Evolutionary conservation across 2,888 invertebrate species (phyloP), one percentile per base, ranked within the genome.

Genomic region (Tetramorium bicarinatum): DNA sequence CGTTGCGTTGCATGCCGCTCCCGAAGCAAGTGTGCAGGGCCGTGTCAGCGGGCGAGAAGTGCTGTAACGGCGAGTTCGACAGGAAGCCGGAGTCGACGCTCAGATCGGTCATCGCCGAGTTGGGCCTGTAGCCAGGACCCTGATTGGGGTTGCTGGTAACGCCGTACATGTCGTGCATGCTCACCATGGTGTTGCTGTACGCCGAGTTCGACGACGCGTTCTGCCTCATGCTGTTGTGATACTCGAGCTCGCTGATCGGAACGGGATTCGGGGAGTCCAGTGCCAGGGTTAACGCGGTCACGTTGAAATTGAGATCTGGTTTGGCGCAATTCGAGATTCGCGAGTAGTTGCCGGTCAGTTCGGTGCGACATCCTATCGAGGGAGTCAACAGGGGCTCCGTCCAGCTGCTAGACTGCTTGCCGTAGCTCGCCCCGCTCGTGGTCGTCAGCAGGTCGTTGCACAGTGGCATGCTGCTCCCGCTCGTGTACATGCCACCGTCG

Each of bases 61-160:
- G 94, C 80, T 94, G 95, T 25, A 93, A 85, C 7, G 94, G 91
- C 3, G 95, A 94, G 71, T 93, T 94, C 6, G 93, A 92, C 34
- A 93, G 84, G 81, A 94, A 94, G 49, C 93, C 92, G n/a, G 94
- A 93, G 85, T 95, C 94, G 2, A 86, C 90, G 83, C 91, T 93
- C 15, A 94, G 90, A 82, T 95, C 94, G 83, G 93, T 94, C 93
- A 94, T 93, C 71, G 94, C 91, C 11, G 94, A 93, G 25, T 91
- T 91, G 47, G 94, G 93, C 72, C 93, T 88, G 80, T 94, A 94
- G 69, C 83, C 91, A 2, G 72, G n/a, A 38, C 79, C 25, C 64
- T 76, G 76, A 76, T 91, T 87, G 72, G 84, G 85, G 29, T 84
- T 90, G 72, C 82, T 59, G 62, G 81, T 83, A 83, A 87, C 84